Base-by-base conservation (phyloP, 2,113 vertebrate species). In the Amphilophus citrinellus region DNA sequence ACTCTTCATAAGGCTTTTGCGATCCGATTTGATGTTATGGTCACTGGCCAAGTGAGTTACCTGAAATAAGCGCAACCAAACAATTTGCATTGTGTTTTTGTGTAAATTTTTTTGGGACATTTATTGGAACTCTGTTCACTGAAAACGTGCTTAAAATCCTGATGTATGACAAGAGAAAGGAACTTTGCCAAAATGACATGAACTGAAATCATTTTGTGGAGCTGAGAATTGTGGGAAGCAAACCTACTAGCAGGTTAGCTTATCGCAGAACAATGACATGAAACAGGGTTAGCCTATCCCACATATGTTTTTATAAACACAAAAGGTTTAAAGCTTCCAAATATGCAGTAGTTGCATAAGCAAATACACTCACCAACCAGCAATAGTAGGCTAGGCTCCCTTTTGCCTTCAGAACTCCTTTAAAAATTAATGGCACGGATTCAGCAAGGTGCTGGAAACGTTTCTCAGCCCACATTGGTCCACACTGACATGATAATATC, bases 1-100 rank as follows among this genome's bases (percentile, higher is more conserved):
- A 97, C 97, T 0, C 96, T 99, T 83, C 93, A 97, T 85, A 99
- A 99, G 84, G 98, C 96, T 0, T 97, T 89, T 0, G 98, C 97
- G 22, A 98, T 99, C 87, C 97, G 97, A 79, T 97, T 99, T 13
- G 98, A 99, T 3, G 96, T 99, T 15, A 92, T 99, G 91, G 98
- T 99, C 11, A 97, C 97, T 0, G 98, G 98, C 15, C 95, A 95
- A 0, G 98, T 99, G 93, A 86, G 97, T 97, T 58, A 27, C n/a
- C 14, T 85, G 10, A 11, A 57, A 76, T 5, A 37, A 42, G 42
- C 7, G 9, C 3, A 11, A 53, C n/a, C 5, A 17, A 10, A 6
- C 2, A 39, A 71, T 37, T 37, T 71, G 17, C 44, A 71, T 20
- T 30, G 44, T 32, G 6, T 32, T 53, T 30, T 32, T 3, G 32